Percentiles rank a stretch among this genome's conserved stretches.
These are phyloP conservation scores for Oryzias melastigma DNA, from an alignment of 2,113 vertebrate species.

Conservation along the genomic window DNA sequence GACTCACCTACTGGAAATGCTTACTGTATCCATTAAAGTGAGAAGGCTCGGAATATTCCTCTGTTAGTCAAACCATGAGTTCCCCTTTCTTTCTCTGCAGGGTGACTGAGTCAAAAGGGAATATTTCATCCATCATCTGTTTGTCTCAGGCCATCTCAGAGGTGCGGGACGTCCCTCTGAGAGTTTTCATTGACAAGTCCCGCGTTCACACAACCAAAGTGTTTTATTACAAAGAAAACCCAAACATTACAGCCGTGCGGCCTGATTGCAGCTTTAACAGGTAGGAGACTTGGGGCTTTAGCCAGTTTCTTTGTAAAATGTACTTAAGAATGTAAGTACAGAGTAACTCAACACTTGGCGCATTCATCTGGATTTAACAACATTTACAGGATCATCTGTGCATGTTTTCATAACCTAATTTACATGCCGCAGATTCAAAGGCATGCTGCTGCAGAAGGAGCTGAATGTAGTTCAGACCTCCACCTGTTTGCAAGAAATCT, in stretches of 20 bases:
- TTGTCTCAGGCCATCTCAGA: slow-evolving; percentile 72
- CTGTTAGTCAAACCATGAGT: background rate
- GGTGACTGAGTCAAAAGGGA: slow-evolving; percentile 61
- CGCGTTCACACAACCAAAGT: slow-evolving; percentile 75
- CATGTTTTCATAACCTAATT: too few species aligned
- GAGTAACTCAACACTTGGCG: too few species aligned
- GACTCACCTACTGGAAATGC: slow-evolving; percentile 1
- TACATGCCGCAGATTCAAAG: too few species aligned
- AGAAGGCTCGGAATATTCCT: background rate
- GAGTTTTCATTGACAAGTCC: slow-evolving; percentile 85
- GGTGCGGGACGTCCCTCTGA: slow-evolving; percentile 76
- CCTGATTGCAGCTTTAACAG: slow-evolving; percentile 87
- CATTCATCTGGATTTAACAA: too few species aligned
- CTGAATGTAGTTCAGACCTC: too few species aligned
- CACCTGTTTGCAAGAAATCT: too few species aligned
- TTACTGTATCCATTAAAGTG: background rate
- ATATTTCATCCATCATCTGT: slow-evolving; percentile 77
- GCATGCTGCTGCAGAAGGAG: too few species aligned
- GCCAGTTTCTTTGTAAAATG: too few species aligned
- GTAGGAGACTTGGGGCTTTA: slow-evolving; percentile 36
- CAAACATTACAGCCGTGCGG: slow-evolving; percentile 72
- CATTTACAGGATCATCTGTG: too few species aligned
- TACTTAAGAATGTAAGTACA: too few species aligned
- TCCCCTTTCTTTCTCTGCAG: slow-evolving; percentile 46
- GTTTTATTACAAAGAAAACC: slow-evolving; percentile 87